Percentiles rank a stretch among this genome's conserved stretches.
phyloP scores from a whole-genome alignment of 2,113 vertebrate genomes.

The Aspidoscelis tigris region DNA sequence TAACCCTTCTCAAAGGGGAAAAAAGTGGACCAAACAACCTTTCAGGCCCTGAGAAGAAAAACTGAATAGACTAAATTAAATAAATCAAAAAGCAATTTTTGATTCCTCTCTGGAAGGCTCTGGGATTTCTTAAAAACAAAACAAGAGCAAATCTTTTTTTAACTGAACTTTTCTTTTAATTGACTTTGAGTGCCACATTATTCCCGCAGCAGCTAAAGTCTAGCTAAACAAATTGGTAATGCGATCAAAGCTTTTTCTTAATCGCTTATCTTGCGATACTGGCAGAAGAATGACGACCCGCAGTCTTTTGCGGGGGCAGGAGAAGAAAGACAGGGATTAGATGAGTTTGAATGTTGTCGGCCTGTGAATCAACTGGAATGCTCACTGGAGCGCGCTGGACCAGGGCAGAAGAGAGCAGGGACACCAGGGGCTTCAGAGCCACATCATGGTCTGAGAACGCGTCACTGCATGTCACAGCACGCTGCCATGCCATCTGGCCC shows the following conservation, averaged over 20 bases:
- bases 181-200: not conserved
- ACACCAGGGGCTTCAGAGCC: too few species aligned
- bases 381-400: not conserved
- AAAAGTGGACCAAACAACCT: too few species aligned
- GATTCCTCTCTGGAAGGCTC: too few species aligned
- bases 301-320: not conserved
- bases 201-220: too few species aligned
- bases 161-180: not conserved
- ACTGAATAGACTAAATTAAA: not conserved
- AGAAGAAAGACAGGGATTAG: not conserved
- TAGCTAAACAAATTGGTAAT: not conserved
- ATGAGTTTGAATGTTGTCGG: not conserved
- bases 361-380: not conserved
- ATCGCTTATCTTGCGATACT: conserved; percentile 12
- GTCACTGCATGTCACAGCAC: too few species aligned
- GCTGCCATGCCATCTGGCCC: too few species aligned
- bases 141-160: not conserved
- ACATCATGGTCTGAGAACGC: too few species aligned
- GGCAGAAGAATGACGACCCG: not conserved
- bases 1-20: too few species aligned
- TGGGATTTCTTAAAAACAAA: not conserved
- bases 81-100: not conserved
- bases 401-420: too few species aligned
- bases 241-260: not conserved
- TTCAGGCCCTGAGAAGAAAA: too few species aligned